These are phyloP conservation scores for Cenopis cana DNA, from an alignment of 2,888 invertebrate species.

Conservation along the genomic window DNA sequence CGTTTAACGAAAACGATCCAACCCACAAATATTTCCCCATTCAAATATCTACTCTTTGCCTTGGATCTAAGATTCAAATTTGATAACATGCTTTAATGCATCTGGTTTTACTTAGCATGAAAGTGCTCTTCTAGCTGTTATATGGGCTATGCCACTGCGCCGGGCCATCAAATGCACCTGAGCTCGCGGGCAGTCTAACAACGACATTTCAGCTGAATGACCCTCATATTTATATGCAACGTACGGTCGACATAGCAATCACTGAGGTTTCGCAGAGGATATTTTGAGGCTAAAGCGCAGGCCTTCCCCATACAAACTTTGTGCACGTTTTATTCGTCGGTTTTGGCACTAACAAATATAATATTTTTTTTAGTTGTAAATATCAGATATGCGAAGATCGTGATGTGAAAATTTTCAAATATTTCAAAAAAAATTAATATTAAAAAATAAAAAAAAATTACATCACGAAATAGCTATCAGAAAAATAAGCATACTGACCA, in stretches of 20 bases:
- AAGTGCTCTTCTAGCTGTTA: slow-evolving; percentile 14
- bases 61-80: background rate
- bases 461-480: too few relatives aligned
- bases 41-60: background rate
- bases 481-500: too few relatives aligned
- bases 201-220: slow-evolving; percentile 66
- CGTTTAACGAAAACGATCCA: background rate
- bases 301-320: too few relatives aligned
- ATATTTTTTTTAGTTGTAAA: too few relatives aligned
- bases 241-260: background rate
- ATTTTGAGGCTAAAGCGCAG: too few relatives aligned
- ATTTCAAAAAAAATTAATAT: too few relatives aligned
- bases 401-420: too few relatives aligned
- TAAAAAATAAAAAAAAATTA: too few relatives aligned
- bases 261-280: too few relatives aligned
- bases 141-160: slow-evolving; percentile 8
- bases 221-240: slow-evolving; percentile 47
- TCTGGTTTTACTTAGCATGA: background rate
- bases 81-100: background rate
- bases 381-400: too few relatives aligned
- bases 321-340: too few relatives aligned
- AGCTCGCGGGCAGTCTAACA: slow-evolving; percentile 64
- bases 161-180: slow-evolving; percentile 68
- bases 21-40: background rate
- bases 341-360: too few relatives aligned